phyloP scores from a whole-genome alignment of 2,888 invertebrate species.

The Aromia moschata region DNA sequence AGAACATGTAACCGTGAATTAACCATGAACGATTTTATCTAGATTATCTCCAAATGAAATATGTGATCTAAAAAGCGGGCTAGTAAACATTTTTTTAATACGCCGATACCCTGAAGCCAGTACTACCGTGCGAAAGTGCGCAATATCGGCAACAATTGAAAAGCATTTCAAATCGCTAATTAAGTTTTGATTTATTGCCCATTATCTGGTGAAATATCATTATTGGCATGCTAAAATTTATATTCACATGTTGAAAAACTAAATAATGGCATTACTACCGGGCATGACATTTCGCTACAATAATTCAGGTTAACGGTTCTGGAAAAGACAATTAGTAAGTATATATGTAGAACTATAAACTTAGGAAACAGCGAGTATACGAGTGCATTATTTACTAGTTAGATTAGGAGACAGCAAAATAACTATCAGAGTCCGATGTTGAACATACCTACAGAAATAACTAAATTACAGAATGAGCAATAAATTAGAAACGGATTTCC shows the following conservation, averaged over 20 bases:
- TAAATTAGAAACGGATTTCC: too few species aligned
- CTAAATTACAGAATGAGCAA: too few species aligned
- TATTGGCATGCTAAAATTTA: constrained; percentile 33
- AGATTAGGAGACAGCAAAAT: too few species aligned
- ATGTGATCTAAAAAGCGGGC: not conserved
- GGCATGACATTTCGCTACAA: constrained; percentile 22
- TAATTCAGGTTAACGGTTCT: constrained; percentile 18
- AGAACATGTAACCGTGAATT: too few species aligned
- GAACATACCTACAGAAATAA: too few species aligned
- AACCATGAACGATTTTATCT: too few species aligned
- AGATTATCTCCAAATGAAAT: not conserved
- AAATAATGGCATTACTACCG: constrained; percentile 24
- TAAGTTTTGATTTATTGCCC: constrained; percentile 44
- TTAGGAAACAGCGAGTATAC: not conserved
- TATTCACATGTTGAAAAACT: constrained; percentile 24
- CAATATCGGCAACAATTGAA: constrained; percentile 38
- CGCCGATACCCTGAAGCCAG: constrained; percentile 11
- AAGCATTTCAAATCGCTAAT: constrained; percentile 39
- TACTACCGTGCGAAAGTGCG: constrained; percentile 44
- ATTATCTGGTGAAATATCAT: constrained; percentile 40
- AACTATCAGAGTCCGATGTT: too few species aligned
- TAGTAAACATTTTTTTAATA: constrained; percentile 5
- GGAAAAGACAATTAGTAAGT: constrained; percentile 6
- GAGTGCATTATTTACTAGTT: too few species aligned
- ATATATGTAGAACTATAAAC: constrained; percentile 41